phyloP scores from a whole-genome alignment of 2,113 vertebrate species.

The Todiramphus saurophagus region DNA sequence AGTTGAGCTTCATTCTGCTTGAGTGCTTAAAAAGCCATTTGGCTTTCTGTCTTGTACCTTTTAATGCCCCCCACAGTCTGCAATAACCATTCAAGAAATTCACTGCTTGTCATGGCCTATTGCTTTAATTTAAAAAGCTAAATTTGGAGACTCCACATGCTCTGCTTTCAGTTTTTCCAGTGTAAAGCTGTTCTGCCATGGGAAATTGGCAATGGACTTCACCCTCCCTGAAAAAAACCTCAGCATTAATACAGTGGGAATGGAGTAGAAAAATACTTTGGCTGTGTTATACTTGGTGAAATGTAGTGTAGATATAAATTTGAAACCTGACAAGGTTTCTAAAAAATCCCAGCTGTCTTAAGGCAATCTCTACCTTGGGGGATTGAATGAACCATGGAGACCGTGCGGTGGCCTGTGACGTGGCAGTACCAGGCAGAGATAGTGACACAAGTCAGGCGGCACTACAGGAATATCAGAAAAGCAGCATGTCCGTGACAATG shows the following conservation, averaged over 20 bases:
- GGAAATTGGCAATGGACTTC: neutral
- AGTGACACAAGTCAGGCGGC: neutral
- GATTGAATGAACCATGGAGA: neutral
- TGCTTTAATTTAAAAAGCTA: slow-evolving; percentile 39
- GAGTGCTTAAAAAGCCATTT: slow-evolving; percentile 26
- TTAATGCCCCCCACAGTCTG: neutral
- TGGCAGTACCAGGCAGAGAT: neutral
- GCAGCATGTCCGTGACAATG: neutral
- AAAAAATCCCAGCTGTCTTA: neutral
- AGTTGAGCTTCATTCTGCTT: neutral
- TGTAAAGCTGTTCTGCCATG: neutral
- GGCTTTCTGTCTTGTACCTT: slow-evolving; percentile 30
- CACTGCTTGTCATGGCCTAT: neutral
- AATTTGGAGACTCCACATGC: slow-evolving; percentile 17
- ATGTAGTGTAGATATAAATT: neutral
- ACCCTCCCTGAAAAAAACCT: neutral
- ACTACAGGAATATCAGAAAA: neutral
- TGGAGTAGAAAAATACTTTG: neutral
- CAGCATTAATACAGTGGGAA: neutral
- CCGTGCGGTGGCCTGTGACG: neutral
- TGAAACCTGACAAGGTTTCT: neutral
- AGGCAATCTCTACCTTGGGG: neutral
- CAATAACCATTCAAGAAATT: slow-evolving; percentile 5
- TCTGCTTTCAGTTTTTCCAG: slow-evolving; percentile 2
- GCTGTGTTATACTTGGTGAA: neutral